Base-by-base conservation (phyloP, 1,140 invertebrate genomes). In the Diprion similis region DNA sequence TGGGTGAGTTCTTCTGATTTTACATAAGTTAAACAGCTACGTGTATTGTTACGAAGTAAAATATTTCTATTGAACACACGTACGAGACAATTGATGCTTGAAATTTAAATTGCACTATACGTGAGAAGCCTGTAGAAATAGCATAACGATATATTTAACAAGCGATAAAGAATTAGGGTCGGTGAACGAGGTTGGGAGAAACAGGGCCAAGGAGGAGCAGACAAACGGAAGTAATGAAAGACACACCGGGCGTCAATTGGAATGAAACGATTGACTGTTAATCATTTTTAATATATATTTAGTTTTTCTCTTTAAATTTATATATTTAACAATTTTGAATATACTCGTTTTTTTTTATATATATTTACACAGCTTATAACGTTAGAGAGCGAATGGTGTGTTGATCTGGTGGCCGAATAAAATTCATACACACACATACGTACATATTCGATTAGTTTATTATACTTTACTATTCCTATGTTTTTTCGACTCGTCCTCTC, bases 261-360 rank as follows among this genome's bases (percentile, higher is more conserved):
- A 37, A 37, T 37, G n/a, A 17, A 59, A 59, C 24, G 24, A 37
- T 37, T 37, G 24, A 37, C 24, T 37, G 24, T 37, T 37, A 37
- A 37, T 37, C 1, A 37, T 37, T 37, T 37, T 37, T 37, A 37
- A 37, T 37, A 37, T 37, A 37, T 37, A 17, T 59, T 59, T 59
- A 6, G 7, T 59, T 15, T 59, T 59, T 59, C 9, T 59, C 51
- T 15, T 15, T 59, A 59, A 15, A 59, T 59, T 15, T 59, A 37
- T 37, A 59, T 59, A 59, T 59, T 59, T 59, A 59, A 59, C 51
- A 59, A 59, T 59, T 59, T 59, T 59, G 4, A 59, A 15, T 59
- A 59, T 9, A 6, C n/a, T 59, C 51, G 51, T 37, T 37, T 37
- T 37, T 37, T 37, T 59, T 59, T 8, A 59, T 10, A 59, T 59